Evolutionary conservation across 2,113 vertebrate genomes (phyloP).

Genomic region (Desmodus rotundus): DNA sequence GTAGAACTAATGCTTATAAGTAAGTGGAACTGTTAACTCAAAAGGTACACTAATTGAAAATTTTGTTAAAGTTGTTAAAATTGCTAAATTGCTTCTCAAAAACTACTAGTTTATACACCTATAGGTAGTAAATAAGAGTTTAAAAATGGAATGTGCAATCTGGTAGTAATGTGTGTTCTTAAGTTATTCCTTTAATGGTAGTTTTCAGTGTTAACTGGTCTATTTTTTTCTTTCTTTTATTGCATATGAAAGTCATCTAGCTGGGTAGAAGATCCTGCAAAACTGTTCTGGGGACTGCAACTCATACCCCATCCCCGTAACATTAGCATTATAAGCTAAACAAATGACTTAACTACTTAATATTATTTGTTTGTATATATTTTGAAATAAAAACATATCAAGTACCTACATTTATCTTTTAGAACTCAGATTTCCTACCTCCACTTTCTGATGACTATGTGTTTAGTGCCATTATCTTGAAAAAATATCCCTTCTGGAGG

Average conservation of each 20-base stretch:
- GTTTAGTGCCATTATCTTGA: not conserved
- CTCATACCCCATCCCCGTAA: not conserved
- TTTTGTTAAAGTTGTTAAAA: not conserved
- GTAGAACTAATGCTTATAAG: conserved; percentile 6
- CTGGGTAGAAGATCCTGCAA: not conserved
- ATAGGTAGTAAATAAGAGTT: not conserved
- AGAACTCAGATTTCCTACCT: not conserved
- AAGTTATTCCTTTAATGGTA: not conserved
- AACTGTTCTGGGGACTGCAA: conserved; percentile 3
- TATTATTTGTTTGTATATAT: not conserved
- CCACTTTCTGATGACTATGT: not conserved
- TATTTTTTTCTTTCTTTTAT: conserved; percentile 20
- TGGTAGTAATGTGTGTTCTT: not conserved
- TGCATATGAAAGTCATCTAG: not conserved
- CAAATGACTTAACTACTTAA: not conserved
- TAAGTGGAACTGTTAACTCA: not conserved
- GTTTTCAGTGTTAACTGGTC: not conserved
- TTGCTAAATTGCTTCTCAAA: not conserved
- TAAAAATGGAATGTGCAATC: not conserved
- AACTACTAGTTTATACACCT: not conserved
- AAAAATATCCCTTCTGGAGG: not conserved
- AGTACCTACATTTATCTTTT: not conserved
- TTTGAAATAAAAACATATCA: conserved; percentile 20
- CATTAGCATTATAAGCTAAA: not conserved
- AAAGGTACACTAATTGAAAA: not conserved